Conservation (phyloP, 2,888 invertebrate genomes). For the Drosophila demipolita region DNA sequence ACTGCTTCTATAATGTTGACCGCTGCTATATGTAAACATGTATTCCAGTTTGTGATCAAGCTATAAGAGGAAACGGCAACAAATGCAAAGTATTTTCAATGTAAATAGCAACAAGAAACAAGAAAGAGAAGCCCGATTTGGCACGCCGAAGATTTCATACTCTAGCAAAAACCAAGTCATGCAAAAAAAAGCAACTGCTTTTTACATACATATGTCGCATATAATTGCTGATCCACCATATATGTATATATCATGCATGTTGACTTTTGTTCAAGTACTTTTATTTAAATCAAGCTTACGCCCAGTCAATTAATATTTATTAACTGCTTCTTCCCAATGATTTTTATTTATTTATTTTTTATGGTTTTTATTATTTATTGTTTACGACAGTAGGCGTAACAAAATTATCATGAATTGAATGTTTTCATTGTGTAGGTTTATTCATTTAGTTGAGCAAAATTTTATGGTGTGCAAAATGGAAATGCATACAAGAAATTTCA, state of each 20-base stretch:
- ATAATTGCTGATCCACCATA: not conserved
- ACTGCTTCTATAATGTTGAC: not conserved
- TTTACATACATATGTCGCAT: not conserved
- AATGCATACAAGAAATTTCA: not conserved
- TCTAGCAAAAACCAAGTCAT: not conserved
- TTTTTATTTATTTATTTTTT: not conserved
- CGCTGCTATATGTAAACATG: not conserved
- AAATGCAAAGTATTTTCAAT: slow-evolving; percentile 11
- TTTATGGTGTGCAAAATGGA: not conserved
- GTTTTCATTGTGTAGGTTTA: not conserved
- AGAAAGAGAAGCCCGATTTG: not conserved
- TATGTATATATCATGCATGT: not conserved
- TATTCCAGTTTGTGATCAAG: slow-evolving; percentile 8
- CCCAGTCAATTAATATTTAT: slow-evolving; percentile 56
- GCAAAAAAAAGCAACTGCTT: not conserved
- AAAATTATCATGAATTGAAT: not conserved
- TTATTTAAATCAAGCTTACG: slow-evolving; percentile 42
- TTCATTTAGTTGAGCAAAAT: not conserved
- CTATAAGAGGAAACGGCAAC: slow-evolving; percentile 3
- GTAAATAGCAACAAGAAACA: slow-evolving; percentile 3
- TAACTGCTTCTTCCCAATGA: slow-evolving; percentile 12
- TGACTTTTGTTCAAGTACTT: slow-evolving; percentile 5
- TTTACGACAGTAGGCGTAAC: too few species aligned
- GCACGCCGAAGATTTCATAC: not conserved
- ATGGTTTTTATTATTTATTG: not conserved